phyloP scores from a whole-genome alignment of 1,140 invertebrate species.

The Polyergus mexicanus region DNA sequence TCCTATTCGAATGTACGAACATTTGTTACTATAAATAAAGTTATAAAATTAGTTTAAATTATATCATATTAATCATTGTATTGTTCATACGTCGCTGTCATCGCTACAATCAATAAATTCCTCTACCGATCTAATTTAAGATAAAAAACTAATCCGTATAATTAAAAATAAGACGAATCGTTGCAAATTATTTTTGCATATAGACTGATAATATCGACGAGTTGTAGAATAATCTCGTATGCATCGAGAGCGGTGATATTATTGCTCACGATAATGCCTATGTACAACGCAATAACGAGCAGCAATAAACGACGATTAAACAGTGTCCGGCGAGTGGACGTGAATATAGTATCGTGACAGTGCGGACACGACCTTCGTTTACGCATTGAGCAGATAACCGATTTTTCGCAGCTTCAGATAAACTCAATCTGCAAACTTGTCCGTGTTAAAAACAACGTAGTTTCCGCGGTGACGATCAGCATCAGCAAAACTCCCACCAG shows the following conservation, averaged over 20 bases:
- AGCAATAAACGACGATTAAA: constrained; percentile 8
- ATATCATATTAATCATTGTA: neutral
- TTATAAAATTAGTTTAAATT: constrained; percentile 20
- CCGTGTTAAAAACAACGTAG: neutral
- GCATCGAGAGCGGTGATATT: neutral
- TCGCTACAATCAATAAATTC: neutral
- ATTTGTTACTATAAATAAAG: constrained; percentile 47
- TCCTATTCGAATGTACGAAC: neutral
- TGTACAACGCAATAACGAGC: constrained; percentile 26
- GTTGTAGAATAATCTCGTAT: constrained; percentile 2
- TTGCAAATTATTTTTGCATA: neutral
- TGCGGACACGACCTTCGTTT: constrained; percentile 45
- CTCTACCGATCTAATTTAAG: neutral
- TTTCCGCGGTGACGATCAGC: neutral
- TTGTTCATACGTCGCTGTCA: neutral
- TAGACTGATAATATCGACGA: neutral
- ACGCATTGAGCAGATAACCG: constrained; percentile 8
- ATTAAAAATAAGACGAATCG: neutral
- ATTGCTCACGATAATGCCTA: neutral
- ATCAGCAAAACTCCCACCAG: neutral
- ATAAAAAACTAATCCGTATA: neutral
- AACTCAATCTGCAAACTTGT: neutral
- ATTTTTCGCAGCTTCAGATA: neutral
- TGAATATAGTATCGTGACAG: constrained; percentile 4
- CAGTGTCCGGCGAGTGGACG: neutral